These are phyloP conservation scores for Serripes groenlandicus DNA, from an alignment of 2,888 invertebrate species.

Conservation along the genomic window DNA sequence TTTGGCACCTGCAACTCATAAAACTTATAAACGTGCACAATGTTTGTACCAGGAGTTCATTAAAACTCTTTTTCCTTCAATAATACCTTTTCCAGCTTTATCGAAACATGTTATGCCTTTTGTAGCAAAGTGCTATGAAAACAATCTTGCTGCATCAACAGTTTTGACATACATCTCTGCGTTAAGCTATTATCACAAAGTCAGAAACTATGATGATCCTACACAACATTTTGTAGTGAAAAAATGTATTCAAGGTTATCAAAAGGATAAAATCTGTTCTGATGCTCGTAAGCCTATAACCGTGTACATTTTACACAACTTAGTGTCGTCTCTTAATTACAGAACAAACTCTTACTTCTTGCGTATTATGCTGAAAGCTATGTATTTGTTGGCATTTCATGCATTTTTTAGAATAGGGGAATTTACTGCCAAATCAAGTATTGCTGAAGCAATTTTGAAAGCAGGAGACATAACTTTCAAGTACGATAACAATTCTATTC, in stretches of 20 bases:
- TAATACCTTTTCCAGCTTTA: conserved; percentile 5
- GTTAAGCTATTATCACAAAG: conserved; percentile 28
- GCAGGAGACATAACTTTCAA: neutral
- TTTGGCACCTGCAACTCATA: conserved; percentile 25
- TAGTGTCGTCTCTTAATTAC: neutral
- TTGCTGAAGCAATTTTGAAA: neutral
- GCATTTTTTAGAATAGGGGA: conserved; percentile 48
- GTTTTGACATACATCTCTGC: conserved; percentile 41
- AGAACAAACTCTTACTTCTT: neutral
- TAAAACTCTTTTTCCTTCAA: neutral
- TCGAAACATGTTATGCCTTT: conserved; percentile 23
- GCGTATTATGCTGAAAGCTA: conserved; percentile 2
- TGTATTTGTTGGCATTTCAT: conserved; percentile 39
- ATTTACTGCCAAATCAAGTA: neutral
- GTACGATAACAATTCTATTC: neutral
- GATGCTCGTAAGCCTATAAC: conserved; percentile 42
- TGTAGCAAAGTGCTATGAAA: conserved; percentile 16
- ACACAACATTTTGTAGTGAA: conserved; percentile 27
- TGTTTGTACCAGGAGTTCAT: conserved; percentile 24
- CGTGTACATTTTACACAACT: neutral
- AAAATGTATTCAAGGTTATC: conserved; percentile 18
- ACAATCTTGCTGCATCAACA: conserved; percentile 1
- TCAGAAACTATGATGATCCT: neutral
- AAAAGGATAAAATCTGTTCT: neutral
- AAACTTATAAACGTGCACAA: conserved; percentile 25